Evolutionary conservation across 2,113 vertebrate species (phyloP).

Genomic region (Australoheros scitulus): DNA sequence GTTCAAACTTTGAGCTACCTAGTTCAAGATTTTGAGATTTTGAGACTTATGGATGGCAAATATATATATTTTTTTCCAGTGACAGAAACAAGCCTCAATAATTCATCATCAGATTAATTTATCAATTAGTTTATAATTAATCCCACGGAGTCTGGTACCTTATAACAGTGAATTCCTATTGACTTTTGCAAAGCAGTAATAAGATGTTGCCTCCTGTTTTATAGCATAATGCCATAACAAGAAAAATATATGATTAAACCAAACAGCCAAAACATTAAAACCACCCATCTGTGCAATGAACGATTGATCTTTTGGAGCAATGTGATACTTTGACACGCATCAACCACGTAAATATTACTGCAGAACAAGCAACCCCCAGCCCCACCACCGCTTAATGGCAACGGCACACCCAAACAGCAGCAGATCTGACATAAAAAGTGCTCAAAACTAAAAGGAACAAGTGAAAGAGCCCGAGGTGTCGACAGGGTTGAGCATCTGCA

Average conservation of each 20-base stretch:
- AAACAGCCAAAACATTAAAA: not conserved
- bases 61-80: not conserved
- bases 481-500: not conserved
- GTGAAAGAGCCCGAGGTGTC: not conserved
- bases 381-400: not conserved
- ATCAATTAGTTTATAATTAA: not conserved
- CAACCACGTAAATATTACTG: too few species aligned
- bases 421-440: not conserved
- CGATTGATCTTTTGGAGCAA: not conserved
- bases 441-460: not conserved
- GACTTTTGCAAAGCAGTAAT: not conserved
- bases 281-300: not conserved
- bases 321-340: not conserved
- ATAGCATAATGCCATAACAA: not conserved
- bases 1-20: too few species aligned
- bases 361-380: too few species aligned
- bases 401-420: not conserved
- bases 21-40: too few species aligned
- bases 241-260: not conserved
- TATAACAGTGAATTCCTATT: not conserved
- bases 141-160: not conserved
- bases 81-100: not conserved
- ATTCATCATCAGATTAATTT: not conserved
- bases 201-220: not conserved
- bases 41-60: not conserved